These are phyloP conservation scores for Drosophila borealis DNA, from an alignment of 2,888 invertebrate genomes.

Conservation along the genomic window DNA sequence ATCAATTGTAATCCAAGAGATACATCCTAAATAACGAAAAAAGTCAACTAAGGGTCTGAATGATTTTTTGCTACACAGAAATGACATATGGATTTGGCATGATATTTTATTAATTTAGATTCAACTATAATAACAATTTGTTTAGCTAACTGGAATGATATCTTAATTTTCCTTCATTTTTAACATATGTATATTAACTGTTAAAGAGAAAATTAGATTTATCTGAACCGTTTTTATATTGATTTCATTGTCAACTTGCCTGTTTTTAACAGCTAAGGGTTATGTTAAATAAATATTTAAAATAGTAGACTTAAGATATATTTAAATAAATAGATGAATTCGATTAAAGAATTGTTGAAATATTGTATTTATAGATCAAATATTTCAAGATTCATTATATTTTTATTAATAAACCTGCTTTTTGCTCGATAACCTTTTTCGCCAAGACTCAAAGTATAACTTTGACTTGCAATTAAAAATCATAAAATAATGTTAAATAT, in stretches of 20 bases:
- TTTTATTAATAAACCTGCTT: slow-evolving; percentile 17
- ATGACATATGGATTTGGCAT: no score
- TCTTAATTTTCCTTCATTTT: background rate
- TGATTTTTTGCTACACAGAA: no score
- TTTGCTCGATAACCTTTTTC: slow-evolving; percentile 1
- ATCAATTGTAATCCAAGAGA: no score
- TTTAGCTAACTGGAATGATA: no score
- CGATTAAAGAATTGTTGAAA: slow-evolving; percentile 4
- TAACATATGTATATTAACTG: no score
- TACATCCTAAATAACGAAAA: no score
- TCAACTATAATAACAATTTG: no score
- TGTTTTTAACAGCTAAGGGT: slow-evolving; percentile 7
- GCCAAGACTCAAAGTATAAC: background rate
- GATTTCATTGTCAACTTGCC: background rate
- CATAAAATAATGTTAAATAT: background rate
- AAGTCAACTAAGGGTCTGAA: no score
- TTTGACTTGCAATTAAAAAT: background rate
- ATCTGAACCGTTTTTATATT: slow-evolving; percentile 1
- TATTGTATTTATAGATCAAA: background rate
- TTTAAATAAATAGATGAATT: background rate
- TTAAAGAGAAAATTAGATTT: background rate
- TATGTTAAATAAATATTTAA: slow-evolving; percentile 4
- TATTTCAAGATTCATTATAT: background rate
- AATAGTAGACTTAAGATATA: background rate
- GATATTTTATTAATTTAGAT: no score